Percentiles rank a stretch among this genome's conserved stretches.
These are phyloP conservation scores for Dolichomitus sp. DNA, from an alignment of 2,888 invertebrate species.

Conservation along the genomic window DNA sequence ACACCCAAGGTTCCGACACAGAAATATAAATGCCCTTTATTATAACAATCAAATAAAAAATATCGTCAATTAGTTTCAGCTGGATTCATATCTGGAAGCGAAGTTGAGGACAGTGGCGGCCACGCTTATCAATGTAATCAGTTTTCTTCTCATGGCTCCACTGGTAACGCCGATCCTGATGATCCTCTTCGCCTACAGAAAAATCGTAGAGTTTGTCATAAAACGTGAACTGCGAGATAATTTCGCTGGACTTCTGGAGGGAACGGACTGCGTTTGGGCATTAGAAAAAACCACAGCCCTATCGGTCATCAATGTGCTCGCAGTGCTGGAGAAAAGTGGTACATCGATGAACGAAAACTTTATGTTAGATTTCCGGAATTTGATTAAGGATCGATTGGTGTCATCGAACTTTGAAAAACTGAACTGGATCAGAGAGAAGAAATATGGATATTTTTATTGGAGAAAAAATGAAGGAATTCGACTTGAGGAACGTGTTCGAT, in stretches of 20 bases:
- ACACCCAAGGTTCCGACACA: constrained; percentile 58
- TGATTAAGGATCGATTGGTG: constrained; percentile 70
- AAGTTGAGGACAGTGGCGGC: constrained; percentile 61
- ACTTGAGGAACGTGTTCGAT: constrained; percentile 86
- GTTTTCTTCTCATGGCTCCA: constrained; percentile 70
- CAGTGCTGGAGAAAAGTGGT: constrained; percentile 84
- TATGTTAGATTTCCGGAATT: constrained; percentile 70
- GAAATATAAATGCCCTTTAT: constrained; percentile 1
- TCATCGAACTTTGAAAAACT: constrained; percentile 82
- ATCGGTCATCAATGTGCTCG: constrained; percentile 87
- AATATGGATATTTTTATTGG: constrained; percentile 88
- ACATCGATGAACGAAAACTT: constrained; percentile 64
- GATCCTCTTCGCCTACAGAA: constrained; percentile 72
- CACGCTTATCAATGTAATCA: constrained; percentile 63
- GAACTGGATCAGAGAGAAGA: constrained; percentile 85
- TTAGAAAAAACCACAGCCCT: constrained; percentile 86
- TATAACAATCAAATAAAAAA: constrained; percentile 12
- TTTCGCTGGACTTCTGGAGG: constrained; percentile 87
- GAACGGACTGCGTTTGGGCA: constrained; percentile 88
- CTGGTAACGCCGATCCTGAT: constrained; percentile 56
- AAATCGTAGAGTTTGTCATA: constrained; percentile 67
- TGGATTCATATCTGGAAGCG: constrained; percentile 54
- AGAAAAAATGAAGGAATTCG: constrained; percentile 82
- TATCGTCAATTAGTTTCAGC: constrained; percentile 51
- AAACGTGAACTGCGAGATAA: constrained; percentile 78